Evolutionary conservation across 35 echinoderm and acorn worm genomes (phyloP), one percentile per base, ranked within the genome.

Genomic region (Acanthaster planci): DNA sequence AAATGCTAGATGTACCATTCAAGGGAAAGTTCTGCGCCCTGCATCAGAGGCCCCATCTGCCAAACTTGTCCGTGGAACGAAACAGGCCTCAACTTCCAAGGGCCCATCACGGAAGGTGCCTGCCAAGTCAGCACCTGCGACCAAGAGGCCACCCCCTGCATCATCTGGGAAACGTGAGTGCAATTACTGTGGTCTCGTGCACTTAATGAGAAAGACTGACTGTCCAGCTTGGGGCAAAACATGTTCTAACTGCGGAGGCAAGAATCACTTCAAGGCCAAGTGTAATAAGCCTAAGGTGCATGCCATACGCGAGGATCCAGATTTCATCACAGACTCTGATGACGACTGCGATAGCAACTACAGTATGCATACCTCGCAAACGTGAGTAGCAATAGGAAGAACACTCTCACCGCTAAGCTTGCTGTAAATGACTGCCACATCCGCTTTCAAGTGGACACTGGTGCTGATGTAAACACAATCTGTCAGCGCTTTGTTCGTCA

Each of bases 381-480:
- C 42, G 37, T 22, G 40, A 39, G 17, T 8, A 85, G 8, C 26
- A 5, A 7, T 32, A 55, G 55, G 7, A 67, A 67, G 27, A 53
- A 50, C 51, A 54, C 55, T 4, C 29, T 8, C 16, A 78, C 50
- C 7, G 44, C 76, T 31, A 34, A 87, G 27, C 51, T 85, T 30
- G 5, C 17, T 30, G 34, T 38, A 31, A 44, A 23, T 6, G 29
- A 29, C 32, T 23, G 78, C 10, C 29, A 40, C 15, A 32, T 81
- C 12, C 7, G 27, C 27, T 55, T 88, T 88, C 57, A 89, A n/a
- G n/a, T n/a, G n/a, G n/a, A n/a, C n/a, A n/a, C n/a, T n/a, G n/a
- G n/a, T n/a, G n/a, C n/a, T n/a, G 78, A 51, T 21, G 78, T 76
- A 47, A 88, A 88, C 53, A 77, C 79, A 19, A 38, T 88, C 7